phyloP scores from a whole-genome alignment of 1,140 invertebrate species.

The Pseudomyrmex concolor region DNA sequence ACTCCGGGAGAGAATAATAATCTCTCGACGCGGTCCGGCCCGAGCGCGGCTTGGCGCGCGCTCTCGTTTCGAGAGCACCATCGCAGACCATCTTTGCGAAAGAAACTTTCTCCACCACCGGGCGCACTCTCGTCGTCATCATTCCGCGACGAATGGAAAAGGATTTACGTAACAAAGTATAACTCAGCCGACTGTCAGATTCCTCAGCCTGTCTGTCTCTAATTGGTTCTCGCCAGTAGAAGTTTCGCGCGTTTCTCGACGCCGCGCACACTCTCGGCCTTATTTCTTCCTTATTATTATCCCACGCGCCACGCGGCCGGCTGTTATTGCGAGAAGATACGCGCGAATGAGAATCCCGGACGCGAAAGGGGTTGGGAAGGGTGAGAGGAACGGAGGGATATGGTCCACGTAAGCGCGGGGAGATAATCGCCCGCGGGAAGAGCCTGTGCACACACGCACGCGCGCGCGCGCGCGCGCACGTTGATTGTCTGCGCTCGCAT shows the following conservation, averaged over 20 bases:
- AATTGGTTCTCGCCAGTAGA: conserved; percentile 49
- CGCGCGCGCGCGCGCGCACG: conserved; percentile 22
- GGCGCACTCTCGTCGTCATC: neutral
- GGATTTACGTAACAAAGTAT: conserved; percentile 52
- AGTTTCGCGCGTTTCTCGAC: neutral
- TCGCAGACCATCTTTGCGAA: conserved; percentile 28
- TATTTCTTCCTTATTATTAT: conserved; percentile 59
- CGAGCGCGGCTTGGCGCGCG: neutral
- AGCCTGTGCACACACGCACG: neutral
- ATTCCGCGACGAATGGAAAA: neutral
- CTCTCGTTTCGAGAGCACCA: conserved; percentile 12
- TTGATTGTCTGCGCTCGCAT: conserved; percentile 57
- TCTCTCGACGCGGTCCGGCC: neutral
- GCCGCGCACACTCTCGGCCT: conserved; percentile 4
- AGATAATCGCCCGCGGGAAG: conserved; percentile 46
- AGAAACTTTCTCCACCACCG: conserved; percentile 19
- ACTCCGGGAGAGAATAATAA: conserved; percentile 5
- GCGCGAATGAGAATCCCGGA: conserved; percentile 39
- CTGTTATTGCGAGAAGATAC: conserved; percentile 38
- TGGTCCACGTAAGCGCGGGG: conserved; percentile 33
- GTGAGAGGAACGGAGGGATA: neutral
- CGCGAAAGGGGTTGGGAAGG: neutral
- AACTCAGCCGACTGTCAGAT: conserved; percentile 33
- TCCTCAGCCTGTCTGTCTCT: conserved; percentile 48
- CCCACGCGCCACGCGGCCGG: conserved; percentile 39